Conservation (phyloP, 2,113 vertebrate species). For the Chascanopsetta lugubris region DNA sequence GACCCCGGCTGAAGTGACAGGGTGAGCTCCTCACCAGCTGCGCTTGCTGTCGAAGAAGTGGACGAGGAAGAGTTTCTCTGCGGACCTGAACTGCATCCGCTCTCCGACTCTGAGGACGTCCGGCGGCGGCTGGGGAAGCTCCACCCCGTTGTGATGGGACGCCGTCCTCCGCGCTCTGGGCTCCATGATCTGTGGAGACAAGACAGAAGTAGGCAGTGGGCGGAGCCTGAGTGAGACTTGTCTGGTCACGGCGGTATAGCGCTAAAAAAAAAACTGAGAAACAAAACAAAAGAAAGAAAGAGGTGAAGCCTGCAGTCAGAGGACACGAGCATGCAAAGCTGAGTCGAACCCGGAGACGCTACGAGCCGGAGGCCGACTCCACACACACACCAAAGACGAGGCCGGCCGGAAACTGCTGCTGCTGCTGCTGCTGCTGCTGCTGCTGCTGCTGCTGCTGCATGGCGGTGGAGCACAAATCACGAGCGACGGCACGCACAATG, state of each 20-base stretch:
- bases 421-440: too few relatives aligned
- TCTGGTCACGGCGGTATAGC: too few relatives aligned
- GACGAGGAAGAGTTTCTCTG: slow-evolving; percentile 94
- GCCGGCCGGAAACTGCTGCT: slow-evolving; percentile 41
- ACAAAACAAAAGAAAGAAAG: too few relatives aligned
- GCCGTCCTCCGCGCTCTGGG: slow-evolving; percentile 86
- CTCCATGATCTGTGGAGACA: slow-evolving; percentile 87
- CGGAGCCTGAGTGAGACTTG: slow-evolving; percentile 3
- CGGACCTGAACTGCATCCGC: slow-evolving; percentile 96
- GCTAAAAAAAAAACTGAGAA: too few relatives aligned
- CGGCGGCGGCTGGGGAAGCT: slow-evolving; percentile 88
- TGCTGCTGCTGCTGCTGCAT: slow-evolving; percentile 42
- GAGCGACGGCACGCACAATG: slow-evolving; percentile 72
- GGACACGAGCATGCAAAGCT: slow-evolving; percentile 49
- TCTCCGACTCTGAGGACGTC: slow-evolving; percentile 92
- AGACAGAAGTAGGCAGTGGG: background rate
- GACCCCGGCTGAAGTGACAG: background rate
- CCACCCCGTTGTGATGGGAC: slow-evolving; percentile 87
- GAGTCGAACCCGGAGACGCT: slow-evolving; percentile 17
- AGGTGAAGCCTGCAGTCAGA: slow-evolving; percentile 22
- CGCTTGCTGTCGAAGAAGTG: slow-evolving; percentile 95
- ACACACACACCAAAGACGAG: slow-evolving; percentile 28
- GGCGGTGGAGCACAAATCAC: slow-evolving; percentile 65
- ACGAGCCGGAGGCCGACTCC: slow-evolving; percentile 28
- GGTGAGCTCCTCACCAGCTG: slow-evolving; percentile 88